These are phyloP conservation scores for Lymantria dispar DNA, from an alignment of 2,888 invertebrate species.

Conservation along the genomic window DNA sequence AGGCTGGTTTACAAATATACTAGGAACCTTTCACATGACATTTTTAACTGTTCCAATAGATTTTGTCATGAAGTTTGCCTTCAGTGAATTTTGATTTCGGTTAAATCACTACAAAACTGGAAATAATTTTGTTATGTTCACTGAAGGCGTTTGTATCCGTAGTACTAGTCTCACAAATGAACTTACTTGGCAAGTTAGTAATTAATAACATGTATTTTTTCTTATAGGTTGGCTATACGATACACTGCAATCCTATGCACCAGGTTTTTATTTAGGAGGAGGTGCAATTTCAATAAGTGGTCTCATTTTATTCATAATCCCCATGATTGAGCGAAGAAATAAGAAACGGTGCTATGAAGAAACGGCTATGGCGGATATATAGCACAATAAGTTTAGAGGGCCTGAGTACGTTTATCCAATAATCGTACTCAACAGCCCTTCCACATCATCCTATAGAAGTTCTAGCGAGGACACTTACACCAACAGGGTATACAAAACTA, in stretches of 20 bases:
- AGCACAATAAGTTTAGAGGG: conserved; percentile 55
- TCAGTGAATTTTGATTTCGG: no score
- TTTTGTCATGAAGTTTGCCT: no score
- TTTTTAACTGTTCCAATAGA: no score
- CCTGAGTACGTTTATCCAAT: conserved; percentile 42
- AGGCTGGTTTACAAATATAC: no score
- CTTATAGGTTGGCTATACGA: conserved; percentile 92
- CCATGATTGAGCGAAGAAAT: conserved; percentile 83
- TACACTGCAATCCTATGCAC: conserved; percentile 88
- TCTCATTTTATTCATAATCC: conserved; percentile 92
- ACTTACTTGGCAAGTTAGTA: no score
- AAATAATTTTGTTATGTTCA: no score
- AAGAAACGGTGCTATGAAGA: conserved; percentile 50
- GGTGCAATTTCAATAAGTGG: conserved; percentile 93
- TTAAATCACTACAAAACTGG: no score
- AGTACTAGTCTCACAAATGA: no score
- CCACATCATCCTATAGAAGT: conserved; percentile 59
- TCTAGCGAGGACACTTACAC: conserved; percentile 61
- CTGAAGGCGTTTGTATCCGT: no score
- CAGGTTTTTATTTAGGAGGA: conserved; percentile 95
- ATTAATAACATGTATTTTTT: neutral
- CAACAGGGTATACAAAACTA: conserved; percentile 75
- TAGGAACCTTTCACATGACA: no score
- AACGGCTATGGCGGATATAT: conserved; percentile 63
- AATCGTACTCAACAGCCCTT: conserved; percentile 73